Evolutionary conservation across 2,888 invertebrate species (phyloP), one percentile per base, ranked within the genome.

Genomic region (Noctua fimbriata): DNA sequence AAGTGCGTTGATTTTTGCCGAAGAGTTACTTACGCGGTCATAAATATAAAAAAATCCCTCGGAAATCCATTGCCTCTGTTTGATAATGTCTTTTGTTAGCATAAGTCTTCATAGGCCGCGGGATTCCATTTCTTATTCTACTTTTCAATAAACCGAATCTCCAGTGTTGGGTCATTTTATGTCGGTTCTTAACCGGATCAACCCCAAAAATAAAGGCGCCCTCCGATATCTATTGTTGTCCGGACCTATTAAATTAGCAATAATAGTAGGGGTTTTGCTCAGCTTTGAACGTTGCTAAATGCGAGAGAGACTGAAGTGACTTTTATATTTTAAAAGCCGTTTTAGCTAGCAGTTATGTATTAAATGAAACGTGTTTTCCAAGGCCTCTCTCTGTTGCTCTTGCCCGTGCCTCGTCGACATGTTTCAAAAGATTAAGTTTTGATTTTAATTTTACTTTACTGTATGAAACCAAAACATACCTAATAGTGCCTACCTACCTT

Each of bases 61-160:
- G 79, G 79, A 87, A 87, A 90, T 87, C 88, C 89, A 90, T 91
- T 90, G 89, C 89, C 90, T 79, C 79, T 91, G 92, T 92, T 92
- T 92, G 91, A 92, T 92, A 92, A 92, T 92, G 90, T 90, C 91
- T 91, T 92, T 93, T 91, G 92, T 93, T 91, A 90, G 89, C 89
- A 89, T 92, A 92, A 92, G 91, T 90, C 92, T 81, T 89, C 86
- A 86, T 85, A 91, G 89, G 91, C 90, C 90, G 86, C 85, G 89
- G 90, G 91, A 91, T 90, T 90, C 91, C 89, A 91, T 91, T 91
- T 91, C 90, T 91, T 90, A 91, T 90, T 92, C 90, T 89, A 90
- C 89, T 90, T 91, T 91, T 91, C 90, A 91, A 92, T 92, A 91
- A 90, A 90, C 90, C 83, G 72, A 85, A 84, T 78, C 81, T 86